Conservation (phyloP, 2,113 vertebrate species). For the Zeus faber region DNA sequence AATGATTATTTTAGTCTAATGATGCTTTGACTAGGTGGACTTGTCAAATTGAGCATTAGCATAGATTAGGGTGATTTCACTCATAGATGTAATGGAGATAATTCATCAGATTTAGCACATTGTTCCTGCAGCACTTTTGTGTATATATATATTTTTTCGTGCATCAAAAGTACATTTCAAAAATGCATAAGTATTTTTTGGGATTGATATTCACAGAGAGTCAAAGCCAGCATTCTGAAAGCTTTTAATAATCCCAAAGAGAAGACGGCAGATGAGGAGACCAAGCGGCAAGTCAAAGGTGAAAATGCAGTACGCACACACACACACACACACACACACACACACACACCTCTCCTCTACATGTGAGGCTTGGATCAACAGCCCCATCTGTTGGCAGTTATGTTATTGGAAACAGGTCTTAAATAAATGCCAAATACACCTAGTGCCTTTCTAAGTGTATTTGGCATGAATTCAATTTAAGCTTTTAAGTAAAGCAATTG, state of each 20-base stretch:
- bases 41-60: constrained; percentile 51
- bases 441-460: too few relatives aligned
- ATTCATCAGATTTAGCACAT: neutral
- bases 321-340: neutral
- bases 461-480: neutral
- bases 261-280: constrained; percentile 95
- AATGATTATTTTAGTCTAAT: constrained; percentile 71
- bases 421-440: too few relatives aligned
- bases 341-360: constrained; percentile 73
- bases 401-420: neutral
- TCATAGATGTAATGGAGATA: constrained; percentile 45
- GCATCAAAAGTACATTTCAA: neutral
- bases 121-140: neutral
- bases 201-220: constrained; percentile 78
- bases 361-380: constrained; percentile 43
- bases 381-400: neutral
- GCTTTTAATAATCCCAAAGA: constrained; percentile 97
- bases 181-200: neutral
- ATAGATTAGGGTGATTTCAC: constrained; percentile 33
- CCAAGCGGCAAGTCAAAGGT: constrained; percentile 95
- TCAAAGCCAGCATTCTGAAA: constrained; percentile 93
- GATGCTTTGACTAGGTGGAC: constrained; percentile 54
- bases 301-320: too few relatives aligned
- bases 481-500: neutral
- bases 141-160: too few relatives aligned